Evolutionary conservation across 2,797 vertebrate species (phyloP).

Genomic region (Leptoclinus maculatus): DNA sequence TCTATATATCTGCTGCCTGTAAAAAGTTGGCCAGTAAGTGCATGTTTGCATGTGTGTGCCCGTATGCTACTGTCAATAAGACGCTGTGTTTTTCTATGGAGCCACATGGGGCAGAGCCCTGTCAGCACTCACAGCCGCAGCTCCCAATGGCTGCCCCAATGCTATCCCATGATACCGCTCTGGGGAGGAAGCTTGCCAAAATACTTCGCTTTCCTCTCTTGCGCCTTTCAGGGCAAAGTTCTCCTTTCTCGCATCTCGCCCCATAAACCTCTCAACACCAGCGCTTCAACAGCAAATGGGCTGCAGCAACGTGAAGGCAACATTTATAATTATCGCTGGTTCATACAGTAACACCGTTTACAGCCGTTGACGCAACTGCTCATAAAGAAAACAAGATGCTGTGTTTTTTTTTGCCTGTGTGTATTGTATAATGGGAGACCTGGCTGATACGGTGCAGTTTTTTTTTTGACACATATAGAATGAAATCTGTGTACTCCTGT

Average conservation of each 20-base stretch:
- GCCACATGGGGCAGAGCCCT: constrained; percentile 72
- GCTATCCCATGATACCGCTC: constrained; percentile 60
- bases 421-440: constrained; percentile 46
- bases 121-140: constrained; percentile 75
- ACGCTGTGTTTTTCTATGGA: constrained; percentile 72
- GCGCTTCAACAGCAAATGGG: constrained; percentile 71
- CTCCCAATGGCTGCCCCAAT: constrained; percentile 56
- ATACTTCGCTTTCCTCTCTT: constrained; percentile 64
- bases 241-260: constrained; percentile 75
- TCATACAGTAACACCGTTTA: constrained; percentile 69
- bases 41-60: constrained; percentile 63
- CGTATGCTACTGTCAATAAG: constrained; percentile 73
- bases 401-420: constrained; percentile 43
- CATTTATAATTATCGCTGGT: constrained; percentile 75
- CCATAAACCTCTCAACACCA: constrained; percentile 84
- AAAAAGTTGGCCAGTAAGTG: constrained; percentile 57
- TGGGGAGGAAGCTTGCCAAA: constrained; percentile 63
- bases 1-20: constrained; percentile 37
- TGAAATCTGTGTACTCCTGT: constrained; percentile 19
- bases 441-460: constrained; percentile 46
- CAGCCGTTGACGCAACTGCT: constrained; percentile 66
- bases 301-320: constrained; percentile 71
- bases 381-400: constrained; percentile 72
- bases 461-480: constrained; percentile 37
- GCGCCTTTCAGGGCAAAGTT: constrained; percentile 70